Evolutionary conservation across 2,888 invertebrate species (phyloP).

Genomic region (Megamerina dolium): DNA sequence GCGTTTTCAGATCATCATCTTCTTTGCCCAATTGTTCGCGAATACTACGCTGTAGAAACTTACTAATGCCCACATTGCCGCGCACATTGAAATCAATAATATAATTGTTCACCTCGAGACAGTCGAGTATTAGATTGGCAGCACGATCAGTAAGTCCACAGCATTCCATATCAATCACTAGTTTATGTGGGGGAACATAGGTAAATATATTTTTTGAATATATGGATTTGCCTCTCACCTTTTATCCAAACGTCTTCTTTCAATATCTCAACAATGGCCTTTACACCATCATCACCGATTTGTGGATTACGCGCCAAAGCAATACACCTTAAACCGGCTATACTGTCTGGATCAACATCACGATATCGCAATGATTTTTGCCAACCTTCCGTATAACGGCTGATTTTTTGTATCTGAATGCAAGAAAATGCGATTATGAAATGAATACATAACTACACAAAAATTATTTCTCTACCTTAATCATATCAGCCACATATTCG

Average conservation of each 20-base stretch:
- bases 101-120: constrained; percentile 60
- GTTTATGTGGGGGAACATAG: not conserved
- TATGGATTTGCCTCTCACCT: constrained; percentile 50
- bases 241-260: constrained; percentile 77
- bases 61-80: constrained; percentile 54
- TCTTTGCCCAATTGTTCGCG: constrained; percentile 50
- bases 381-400: constrained; percentile 76
- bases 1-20: constrained; percentile 29
- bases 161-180: constrained; percentile 67
- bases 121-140: constrained; percentile 54
- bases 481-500: constrained; percentile 58
- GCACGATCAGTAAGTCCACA: constrained; percentile 65
- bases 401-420: constrained; percentile 60
- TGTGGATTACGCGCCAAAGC: constrained; percentile 64
- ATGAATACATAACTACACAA: too few relatives aligned
- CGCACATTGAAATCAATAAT: constrained; percentile 65
- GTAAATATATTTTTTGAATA: too few relatives aligned
- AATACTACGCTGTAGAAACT: constrained; percentile 51
- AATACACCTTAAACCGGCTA: constrained; percentile 67
- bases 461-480: constrained; percentile 51
- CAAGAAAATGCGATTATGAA: too few relatives aligned
- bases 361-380: constrained; percentile 72
- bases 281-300: constrained; percentile 61
- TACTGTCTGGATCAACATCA: constrained; percentile 63
- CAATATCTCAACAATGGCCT: constrained; percentile 59